These are phyloP conservation scores for Apis laboriosa DNA, from an alignment of 1,140 invertebrate genomes.

Conservation along the genomic window DNA sequence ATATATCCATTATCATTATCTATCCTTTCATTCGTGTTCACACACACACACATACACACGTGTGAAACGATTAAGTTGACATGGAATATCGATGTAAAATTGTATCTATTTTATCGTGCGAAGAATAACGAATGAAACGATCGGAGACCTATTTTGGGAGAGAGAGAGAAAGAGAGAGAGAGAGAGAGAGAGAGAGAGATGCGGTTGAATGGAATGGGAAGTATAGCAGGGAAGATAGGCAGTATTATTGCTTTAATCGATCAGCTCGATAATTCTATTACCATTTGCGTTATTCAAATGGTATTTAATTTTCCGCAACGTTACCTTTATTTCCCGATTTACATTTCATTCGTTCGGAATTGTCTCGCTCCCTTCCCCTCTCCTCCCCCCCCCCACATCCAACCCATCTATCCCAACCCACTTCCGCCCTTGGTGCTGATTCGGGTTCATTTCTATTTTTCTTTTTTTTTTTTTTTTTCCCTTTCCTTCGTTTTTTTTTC, in stretches of 20 bases:
- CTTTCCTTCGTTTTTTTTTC: conserved; percentile 54
- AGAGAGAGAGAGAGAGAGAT: not conserved
- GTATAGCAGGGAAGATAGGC: conserved; percentile 54
- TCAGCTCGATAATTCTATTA: conserved; percentile 75
- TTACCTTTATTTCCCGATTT: conserved; percentile 78
- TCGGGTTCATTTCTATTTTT: conserved; percentile 44
- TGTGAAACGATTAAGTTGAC: too few species aligned
- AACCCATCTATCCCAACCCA: not conserved
- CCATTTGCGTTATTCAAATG: conserved; percentile 77
- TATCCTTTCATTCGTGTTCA: too few species aligned
- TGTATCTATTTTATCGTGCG: not conserved
- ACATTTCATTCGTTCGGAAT: conserved; percentile 76
- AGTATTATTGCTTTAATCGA: conserved; percentile 75
- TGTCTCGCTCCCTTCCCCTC: conserved; percentile 49
- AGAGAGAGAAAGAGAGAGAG: not conserved
- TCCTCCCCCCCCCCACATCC: not conserved
- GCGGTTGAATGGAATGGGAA: conserved; percentile 7
- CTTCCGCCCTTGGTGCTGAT: not conserved
- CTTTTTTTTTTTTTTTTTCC: conserved; percentile 35
- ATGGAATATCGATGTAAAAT: too few species aligned
- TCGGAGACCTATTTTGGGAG: not conserved
- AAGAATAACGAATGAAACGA: conserved; percentile 7
- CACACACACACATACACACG: too few species aligned
- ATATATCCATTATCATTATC: too few species aligned
- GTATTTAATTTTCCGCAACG: conserved; percentile 79